Percentiles rank a stretch among this genome's conserved stretches.
phyloP scores from a whole-genome alignment of 2,888 invertebrate genomes.

The Anthoptus insignis region DNA sequence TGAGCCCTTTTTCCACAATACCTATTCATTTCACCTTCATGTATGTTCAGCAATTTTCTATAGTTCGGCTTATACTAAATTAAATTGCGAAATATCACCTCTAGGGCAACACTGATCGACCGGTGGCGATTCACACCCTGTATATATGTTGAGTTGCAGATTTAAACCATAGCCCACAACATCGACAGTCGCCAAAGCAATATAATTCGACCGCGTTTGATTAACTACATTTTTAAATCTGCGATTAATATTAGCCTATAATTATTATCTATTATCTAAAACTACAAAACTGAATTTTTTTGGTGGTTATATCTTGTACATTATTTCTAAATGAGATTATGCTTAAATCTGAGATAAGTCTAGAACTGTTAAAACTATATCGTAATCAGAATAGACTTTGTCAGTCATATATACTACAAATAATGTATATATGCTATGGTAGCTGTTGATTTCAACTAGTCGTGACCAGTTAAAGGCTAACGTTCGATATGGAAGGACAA shows the following conservation, averaged over 20 bases:
- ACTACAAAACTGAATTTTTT: constrained; percentile 78
- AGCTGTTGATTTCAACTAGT: neutral
- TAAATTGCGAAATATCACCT: too few species aligned
- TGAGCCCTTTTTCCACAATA: too few species aligned
- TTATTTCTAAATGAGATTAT: constrained; percentile 80
- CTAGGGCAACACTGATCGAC: too few species aligned
- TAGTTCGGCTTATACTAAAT: too few species aligned
- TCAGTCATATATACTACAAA: neutral
- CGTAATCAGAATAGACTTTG: constrained; percentile 3
- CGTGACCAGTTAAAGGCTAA: constrained; percentile 13
- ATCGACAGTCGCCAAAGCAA: constrained; percentile 45
- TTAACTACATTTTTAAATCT: constrained; percentile 44
- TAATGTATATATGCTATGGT: neutral
- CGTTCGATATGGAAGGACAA: constrained; percentile 53
- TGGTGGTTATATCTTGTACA: constrained; percentile 85
- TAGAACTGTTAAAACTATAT: constrained; percentile 33
- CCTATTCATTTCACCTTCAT: too few species aligned
- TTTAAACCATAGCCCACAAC: constrained; percentile 71
- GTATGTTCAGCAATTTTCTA: too few species aligned
- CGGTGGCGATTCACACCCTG: too few species aligned
- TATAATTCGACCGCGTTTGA: constrained; percentile 37
- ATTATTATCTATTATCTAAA: constrained; percentile 47
- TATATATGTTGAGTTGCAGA: constrained; percentile 72
- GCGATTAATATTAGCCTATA: constrained; percentile 50
- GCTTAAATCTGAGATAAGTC: constrained; percentile 54